These are phyloP conservation scores for Plectrocnemia conspersa DNA, from an alignment of 1,140 invertebrate genomes.

Conservation along the genomic window DNA sequence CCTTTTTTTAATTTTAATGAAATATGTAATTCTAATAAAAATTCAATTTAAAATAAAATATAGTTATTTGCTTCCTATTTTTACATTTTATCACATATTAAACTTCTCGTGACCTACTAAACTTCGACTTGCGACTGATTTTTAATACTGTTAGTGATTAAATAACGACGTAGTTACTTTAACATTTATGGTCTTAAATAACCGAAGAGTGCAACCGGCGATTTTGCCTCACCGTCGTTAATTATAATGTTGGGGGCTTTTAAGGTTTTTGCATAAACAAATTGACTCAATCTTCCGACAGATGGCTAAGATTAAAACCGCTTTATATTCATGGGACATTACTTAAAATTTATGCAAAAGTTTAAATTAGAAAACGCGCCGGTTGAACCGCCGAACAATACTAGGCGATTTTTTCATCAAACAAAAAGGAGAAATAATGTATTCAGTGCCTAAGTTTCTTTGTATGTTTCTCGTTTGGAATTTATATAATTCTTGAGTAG, in stretches of 20 bases:
- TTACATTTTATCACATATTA: no score
- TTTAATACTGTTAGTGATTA: neutral
- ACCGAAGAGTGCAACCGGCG: neutral
- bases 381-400: neutral
- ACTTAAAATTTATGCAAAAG: constrained; percentile 26
- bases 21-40: no score
- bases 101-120: no score
- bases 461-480: no score
- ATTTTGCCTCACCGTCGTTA: neutral
- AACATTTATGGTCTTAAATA: neutral
- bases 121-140: neutral
- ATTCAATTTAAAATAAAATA: no score
- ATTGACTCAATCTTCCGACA: no score
- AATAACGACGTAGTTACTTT: neutral
- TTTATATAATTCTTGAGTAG: no score
- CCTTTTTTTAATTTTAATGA: no score
- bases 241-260: neutral
- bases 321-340: constrained; percentile 9
- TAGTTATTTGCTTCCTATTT: no score
- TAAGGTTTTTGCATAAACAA: no score
- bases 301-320: constrained; percentile 1
- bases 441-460: constrained; percentile 16
- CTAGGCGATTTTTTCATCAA: neutral
- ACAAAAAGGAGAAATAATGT: neutral
- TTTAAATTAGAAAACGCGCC: constrained; percentile 28